Conservation (phyloP, 2,797 vertebrate species). For the Chrysocyon brachyurus region DNA sequence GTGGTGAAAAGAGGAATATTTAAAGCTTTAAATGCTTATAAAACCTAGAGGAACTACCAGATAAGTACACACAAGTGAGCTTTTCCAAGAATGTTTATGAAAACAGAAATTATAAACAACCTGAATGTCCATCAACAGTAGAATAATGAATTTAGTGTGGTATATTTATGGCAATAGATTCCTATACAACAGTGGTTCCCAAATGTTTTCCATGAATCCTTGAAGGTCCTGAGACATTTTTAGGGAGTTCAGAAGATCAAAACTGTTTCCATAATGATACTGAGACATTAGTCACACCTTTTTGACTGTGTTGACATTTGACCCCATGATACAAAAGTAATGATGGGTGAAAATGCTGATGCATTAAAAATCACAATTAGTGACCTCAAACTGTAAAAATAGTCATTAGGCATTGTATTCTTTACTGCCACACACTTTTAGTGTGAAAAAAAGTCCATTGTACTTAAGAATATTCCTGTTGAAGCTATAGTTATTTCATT, state of each 20-base stretch:
- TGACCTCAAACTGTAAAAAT: background rate
- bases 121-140: background rate
- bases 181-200: background rate
- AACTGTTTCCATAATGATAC: background rate
- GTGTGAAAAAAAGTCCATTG: background rate
- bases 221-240: background rate
- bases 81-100: background rate
- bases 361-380: background rate
- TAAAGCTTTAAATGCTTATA: background rate
- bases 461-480: background rate
- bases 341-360: background rate
- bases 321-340: background rate
- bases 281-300: background rate
- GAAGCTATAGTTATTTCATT: background rate
- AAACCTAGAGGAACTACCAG: background rate
- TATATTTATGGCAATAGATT: background rate
- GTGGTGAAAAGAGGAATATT: background rate
- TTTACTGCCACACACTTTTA: background rate
- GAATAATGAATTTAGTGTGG: background rate
- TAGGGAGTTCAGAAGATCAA: background rate
- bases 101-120: background rate
- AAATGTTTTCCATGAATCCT: background rate
- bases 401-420: background rate
- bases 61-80: background rate
- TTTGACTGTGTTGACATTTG: background rate